A percentile compares a stretch with the other conserved stretches of the same genome.
These are phyloP conservation scores for Dermochelys coriacea DNA, from an alignment of 2,797 vertebrate species.

Conservation along the genomic window DNA sequence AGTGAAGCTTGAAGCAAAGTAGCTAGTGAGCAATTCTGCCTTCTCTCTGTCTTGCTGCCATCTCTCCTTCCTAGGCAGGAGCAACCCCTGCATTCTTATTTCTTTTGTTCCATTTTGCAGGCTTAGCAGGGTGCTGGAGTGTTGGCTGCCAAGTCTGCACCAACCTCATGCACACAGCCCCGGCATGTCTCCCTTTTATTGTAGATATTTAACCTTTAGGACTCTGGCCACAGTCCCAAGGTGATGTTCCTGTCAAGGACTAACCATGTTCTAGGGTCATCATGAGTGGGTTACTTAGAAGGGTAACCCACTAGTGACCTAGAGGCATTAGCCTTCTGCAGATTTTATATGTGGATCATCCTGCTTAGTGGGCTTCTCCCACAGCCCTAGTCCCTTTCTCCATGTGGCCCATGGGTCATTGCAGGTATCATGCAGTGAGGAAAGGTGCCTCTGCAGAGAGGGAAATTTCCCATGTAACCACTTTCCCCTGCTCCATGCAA, in stretches of 20 bases:
- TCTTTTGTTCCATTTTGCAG: background rate
- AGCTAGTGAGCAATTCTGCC: background rate
- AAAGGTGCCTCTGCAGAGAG: background rate
- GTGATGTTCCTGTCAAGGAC: background rate
- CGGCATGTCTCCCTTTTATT: background rate
- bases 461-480: background rate
- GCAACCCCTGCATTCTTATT: background rate
- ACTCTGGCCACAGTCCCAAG: background rate
- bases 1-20: constrained; percentile 13
- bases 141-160: background rate
- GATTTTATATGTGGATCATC: background rate
- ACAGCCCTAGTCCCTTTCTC: background rate
- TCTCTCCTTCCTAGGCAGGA: background rate
- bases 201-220: background rate
- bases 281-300: background rate
- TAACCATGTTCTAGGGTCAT: background rate
- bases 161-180: background rate
- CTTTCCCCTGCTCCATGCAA: background rate
- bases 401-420: background rate
- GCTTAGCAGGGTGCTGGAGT: background rate
- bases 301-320: background rate
- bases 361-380: background rate
- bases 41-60: background rate
- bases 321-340: background rate
- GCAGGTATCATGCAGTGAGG: background rate